phyloP scores from a whole-genome alignment of 1,140 invertebrate genomes.

The Pemphigus obesinymphae region DNA sequence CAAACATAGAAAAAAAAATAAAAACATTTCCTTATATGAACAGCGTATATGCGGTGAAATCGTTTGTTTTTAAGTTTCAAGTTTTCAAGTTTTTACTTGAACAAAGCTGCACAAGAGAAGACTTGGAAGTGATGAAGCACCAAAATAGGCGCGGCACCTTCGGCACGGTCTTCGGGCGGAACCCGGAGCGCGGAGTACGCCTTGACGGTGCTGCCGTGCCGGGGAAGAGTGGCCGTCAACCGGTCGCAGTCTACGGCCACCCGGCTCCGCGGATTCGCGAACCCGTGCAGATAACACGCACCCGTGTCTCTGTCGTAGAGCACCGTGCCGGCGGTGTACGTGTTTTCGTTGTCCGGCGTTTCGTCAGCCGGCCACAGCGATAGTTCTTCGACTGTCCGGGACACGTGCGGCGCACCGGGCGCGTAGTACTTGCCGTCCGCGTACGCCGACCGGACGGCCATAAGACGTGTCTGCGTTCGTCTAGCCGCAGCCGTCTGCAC shows the following conservation, averaged over 20 bases:
- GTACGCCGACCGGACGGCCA: background rate
- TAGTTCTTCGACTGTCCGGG: constrained; percentile 24
- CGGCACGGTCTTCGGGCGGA: background rate
- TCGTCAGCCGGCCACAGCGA: background rate
- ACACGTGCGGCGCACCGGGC: background rate
- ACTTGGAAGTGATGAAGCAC: background rate
- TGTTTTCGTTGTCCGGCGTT: background rate
- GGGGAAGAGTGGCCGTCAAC: background rate
- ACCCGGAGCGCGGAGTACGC: background rate
- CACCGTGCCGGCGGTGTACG: background rate
- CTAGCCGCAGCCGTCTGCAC: background rate
- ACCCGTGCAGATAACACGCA: background rate
- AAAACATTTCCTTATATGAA: too few relatives aligned
- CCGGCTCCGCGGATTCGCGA: background rate
- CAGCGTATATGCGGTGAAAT: too few relatives aligned
- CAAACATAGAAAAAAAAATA: too few relatives aligned
- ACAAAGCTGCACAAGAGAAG: background rate
- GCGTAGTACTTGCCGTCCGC: background rate
- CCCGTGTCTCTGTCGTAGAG: background rate
- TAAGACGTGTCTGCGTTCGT: background rate
- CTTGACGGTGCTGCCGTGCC: constrained; percentile 8
- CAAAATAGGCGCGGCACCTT: background rate
- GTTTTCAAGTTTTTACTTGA: too few relatives aligned
- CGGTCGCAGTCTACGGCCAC: background rate
- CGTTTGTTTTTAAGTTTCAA: too few relatives aligned